Percentiles rank a stretch among this genome's conserved stretches.
phyloP scores from a whole-genome alignment of 2,888 invertebrate species.

The Nomada ferruginata region DNA sequence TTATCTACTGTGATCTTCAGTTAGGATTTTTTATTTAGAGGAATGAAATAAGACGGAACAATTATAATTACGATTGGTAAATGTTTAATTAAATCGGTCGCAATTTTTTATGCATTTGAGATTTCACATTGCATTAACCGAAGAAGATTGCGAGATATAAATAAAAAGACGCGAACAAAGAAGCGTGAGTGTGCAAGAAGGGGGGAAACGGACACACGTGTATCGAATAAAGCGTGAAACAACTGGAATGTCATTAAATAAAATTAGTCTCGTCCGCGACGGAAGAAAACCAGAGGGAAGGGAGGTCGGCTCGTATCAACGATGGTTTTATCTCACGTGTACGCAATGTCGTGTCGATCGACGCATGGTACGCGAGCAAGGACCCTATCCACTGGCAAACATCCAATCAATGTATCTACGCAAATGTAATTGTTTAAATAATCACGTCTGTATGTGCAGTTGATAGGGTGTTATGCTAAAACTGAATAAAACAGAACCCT shows the following conservation, averaged over 20 bases:
- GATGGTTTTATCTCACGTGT: slow-evolving; percentile 53
- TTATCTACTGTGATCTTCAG: no score
- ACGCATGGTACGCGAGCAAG: slow-evolving; percentile 62
- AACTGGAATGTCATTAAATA: slow-evolving; percentile 71
- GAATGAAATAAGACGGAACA: no score
- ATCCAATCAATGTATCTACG: slow-evolving; percentile 3
- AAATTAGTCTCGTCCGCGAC: slow-evolving; percentile 70
- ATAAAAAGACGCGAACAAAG: neutral
- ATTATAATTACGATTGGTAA: no score
- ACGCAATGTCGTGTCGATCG: slow-evolving; percentile 54
- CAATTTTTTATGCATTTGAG: neutral
- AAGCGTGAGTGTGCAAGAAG: slow-evolving; percentile 31
- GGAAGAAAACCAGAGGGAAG: slow-evolving; percentile 47
- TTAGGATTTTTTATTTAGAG: no score
- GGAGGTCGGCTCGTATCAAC: slow-evolving; percentile 29
- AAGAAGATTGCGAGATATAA: neutral
- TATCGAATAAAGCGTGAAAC: slow-evolving; percentile 59
- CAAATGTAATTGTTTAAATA: neutral
- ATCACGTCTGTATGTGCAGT: no score
- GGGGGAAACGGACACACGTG: neutral
- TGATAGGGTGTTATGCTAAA: no score
- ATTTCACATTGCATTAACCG: neutral
- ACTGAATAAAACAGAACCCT: no score
- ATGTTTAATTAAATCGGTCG: no score
- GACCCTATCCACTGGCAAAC: slow-evolving; percentile 8